phyloP scores from a whole-genome alignment of 2,797 vertebrate genomes.

The Semaprochilodus insignis region DNA sequence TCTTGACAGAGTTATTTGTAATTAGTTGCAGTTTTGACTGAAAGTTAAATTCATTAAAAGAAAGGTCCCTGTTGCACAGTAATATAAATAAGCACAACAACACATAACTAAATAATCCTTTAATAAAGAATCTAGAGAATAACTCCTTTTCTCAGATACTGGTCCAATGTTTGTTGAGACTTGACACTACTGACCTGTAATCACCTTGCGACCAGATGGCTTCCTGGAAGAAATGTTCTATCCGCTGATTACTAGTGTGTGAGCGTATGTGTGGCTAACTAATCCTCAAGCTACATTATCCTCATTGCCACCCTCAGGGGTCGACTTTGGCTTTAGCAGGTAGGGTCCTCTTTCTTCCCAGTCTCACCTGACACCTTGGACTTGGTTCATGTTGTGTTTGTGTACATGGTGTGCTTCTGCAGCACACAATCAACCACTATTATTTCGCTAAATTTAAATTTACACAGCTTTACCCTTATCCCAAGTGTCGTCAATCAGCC shows the following conservation, averaged over 20 bases:
- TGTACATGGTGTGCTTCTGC: too few relatives aligned
- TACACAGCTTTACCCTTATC: too few relatives aligned
- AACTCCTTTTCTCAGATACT: background rate
- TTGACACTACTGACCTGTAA: conserved; percentile 3
- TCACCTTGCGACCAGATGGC: background rate
- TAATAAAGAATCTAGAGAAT: too few relatives aligned
- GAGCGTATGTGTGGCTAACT: background rate
- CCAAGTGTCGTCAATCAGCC: too few relatives aligned
- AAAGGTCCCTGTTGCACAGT: too few relatives aligned
- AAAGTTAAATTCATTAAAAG: too few relatives aligned
- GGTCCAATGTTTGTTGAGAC: background rate
- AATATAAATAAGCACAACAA: too few relatives aligned
- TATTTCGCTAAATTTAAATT: too few relatives aligned
- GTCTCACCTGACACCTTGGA: conserved; percentile 6
- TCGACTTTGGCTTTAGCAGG: background rate
- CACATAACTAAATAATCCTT: too few relatives aligned
- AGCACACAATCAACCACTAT: too few relatives aligned
- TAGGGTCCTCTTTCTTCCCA: background rate
- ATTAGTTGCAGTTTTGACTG: too few relatives aligned
- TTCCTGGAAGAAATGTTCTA: conserved; percentile 4
- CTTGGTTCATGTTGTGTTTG: background rate
- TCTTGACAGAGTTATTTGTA: too few relatives aligned
- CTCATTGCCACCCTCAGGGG: background rate
- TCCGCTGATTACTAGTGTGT: background rate
- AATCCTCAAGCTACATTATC: conserved; percentile 11